Evolutionary conservation across 1,140 invertebrate species (phyloP).

Genomic region (Bradysia coprophila): DNA sequence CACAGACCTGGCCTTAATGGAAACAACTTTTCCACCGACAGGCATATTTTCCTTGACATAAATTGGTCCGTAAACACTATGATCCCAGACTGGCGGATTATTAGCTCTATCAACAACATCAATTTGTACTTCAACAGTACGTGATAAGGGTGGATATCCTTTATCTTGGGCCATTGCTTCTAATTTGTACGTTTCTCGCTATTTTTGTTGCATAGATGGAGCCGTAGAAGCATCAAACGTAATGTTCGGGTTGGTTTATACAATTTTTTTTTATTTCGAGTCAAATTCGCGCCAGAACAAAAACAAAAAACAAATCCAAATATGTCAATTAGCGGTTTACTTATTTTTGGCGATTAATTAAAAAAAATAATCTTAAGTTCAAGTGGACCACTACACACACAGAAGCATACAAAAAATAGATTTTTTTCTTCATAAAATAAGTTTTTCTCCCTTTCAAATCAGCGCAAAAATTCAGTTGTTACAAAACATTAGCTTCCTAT

Average conservation of each 20-base stretch:
- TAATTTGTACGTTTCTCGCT: conserved; percentile 93
- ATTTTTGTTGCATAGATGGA: conserved; percentile 18
- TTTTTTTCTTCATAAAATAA: no score
- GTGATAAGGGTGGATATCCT: conserved; percentile 78
- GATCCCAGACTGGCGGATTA: conserved; percentile 94
- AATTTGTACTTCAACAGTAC: conserved; percentile 91
- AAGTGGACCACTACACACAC: no score
- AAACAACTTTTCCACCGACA: conserved; percentile 89
- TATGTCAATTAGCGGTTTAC: neutral
- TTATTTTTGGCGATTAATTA: no score
- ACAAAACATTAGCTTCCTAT: no score
- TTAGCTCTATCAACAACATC: conserved; percentile 93
- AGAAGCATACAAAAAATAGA: no score
- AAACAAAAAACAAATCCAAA: conserved; percentile 2
- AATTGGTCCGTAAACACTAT: conserved; percentile 87
- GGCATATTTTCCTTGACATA: conserved; percentile 93
- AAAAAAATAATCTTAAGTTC: no score
- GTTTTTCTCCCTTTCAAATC: no score
- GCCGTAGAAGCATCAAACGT: no score
- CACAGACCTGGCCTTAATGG: conserved; percentile 93
- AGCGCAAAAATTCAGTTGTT: no score
- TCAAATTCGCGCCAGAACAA: neutral
- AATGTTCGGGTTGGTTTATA: neutral
- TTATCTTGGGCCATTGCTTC: conserved; percentile 93
- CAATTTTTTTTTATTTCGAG: neutral